Evolutionary conservation across 2,113 vertebrate species (phyloP).

Genomic region (Ciconia maguari): DNA sequence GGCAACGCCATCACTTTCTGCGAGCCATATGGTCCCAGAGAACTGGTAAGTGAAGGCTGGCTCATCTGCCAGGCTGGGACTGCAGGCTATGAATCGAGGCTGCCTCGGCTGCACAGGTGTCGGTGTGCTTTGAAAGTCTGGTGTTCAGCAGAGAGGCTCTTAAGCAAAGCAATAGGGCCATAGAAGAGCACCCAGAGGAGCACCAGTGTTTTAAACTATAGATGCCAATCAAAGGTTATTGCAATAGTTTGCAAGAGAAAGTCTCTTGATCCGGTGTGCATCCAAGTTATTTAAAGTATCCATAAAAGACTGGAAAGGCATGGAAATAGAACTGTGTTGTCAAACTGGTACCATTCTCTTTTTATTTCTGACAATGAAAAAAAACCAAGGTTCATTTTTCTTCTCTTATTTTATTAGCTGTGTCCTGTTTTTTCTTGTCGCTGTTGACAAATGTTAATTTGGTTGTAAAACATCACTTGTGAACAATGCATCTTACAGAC

Average conservation of each 20-base stretch:
- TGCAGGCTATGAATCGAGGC: neutral
- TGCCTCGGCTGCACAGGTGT: neutral
- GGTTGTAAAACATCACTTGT: conserved; percentile 15
- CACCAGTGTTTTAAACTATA: neutral
- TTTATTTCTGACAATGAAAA: neutral
- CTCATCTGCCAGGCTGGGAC: neutral
- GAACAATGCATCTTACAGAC: neutral
- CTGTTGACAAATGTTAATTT: conserved; percentile 8
- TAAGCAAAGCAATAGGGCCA: neutral
- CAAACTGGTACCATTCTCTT: neutral
- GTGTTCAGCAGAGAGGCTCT: neutral
- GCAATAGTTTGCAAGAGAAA: neutral
- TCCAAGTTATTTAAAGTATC: neutral
- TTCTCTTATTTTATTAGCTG: conserved; percentile 6
- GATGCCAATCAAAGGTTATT: neutral
- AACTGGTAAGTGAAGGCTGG: conserved; percentile 81
- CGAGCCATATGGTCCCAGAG: conserved; percentile 90
- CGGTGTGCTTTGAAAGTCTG: neutral
- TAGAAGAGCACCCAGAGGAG: neutral
- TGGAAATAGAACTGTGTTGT: neutral
- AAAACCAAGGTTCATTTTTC: neutral
- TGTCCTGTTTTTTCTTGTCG: neutral
- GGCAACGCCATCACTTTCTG: conserved; percentile 91
- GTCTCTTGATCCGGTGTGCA: neutral
- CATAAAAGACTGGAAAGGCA: neutral